Evolutionary conservation across 2,888 invertebrate species (phyloP).

Genomic region (Drosophila austrosaltans): DNA sequence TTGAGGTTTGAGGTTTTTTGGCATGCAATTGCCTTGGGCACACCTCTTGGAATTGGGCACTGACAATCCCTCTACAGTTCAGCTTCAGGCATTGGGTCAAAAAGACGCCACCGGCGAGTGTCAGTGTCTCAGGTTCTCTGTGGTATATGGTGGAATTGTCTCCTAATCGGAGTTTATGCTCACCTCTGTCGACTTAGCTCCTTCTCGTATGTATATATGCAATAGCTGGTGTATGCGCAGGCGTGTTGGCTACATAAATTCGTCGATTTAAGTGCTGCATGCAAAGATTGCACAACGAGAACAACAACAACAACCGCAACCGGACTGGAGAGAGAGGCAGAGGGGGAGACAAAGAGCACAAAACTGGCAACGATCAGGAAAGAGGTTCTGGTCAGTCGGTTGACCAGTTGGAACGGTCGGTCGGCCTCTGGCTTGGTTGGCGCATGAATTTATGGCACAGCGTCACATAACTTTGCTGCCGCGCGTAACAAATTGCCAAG

Average conservation of each 20-base stretch:
- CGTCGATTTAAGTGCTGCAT: constrained; percentile 76
- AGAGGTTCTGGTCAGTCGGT: constrained; percentile 23
- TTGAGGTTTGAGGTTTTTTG: neutral
- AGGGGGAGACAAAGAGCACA: constrained; percentile 19
- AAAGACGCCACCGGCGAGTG: constrained; percentile 41
- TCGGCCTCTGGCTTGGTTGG: constrained; percentile 55
- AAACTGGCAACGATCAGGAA: neutral
- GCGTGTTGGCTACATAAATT: constrained; percentile 74
- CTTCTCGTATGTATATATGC: constrained; percentile 10
- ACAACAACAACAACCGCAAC: constrained; percentile 51
- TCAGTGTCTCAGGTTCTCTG: constrained; percentile 21
- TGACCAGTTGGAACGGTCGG: constrained; percentile 15
- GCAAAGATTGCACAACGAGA: constrained; percentile 58
- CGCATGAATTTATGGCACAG: constrained; percentile 81
- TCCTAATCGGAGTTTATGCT: constrained; percentile 82
- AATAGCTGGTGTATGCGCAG: constrained; percentile 57
- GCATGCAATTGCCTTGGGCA: constrained; percentile 23
- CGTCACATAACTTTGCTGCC: constrained; percentile 83
- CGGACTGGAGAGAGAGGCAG: constrained; percentile 14
- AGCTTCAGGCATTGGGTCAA: constrained; percentile 69
- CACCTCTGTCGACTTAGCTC: constrained; percentile 70
- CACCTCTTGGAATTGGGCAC: constrained; percentile 16
- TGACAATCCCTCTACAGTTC: neutral
- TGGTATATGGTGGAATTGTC: constrained; percentile 55
- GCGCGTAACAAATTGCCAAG: constrained; percentile 83